Evolutionary conservation across 2,797 vertebrate genomes (phyloP).

Genomic region (Galaxias olidus): DNA sequence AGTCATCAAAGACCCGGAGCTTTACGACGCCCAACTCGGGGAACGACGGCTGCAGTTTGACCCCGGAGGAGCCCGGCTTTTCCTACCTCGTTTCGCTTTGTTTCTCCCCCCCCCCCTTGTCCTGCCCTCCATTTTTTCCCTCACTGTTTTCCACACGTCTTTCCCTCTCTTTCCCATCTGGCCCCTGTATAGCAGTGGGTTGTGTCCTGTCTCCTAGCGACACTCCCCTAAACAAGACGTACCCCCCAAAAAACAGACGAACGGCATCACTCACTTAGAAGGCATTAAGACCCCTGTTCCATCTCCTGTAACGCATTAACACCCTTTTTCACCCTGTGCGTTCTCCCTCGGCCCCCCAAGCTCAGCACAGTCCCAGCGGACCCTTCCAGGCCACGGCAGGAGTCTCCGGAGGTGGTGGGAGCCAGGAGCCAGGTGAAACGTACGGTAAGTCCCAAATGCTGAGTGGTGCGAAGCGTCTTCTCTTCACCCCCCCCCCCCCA

Average conservation of each 20-base stretch:
- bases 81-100: constrained; percentile 27
- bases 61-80: no score
- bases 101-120: neutral
- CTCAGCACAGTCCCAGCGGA: neutral
- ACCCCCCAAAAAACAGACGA: constrained; percentile 24
- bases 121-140: neutral
- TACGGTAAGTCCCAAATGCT: no score
- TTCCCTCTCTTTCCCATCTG: neutral
- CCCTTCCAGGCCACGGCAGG: no score
- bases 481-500: no score
- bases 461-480: no score
- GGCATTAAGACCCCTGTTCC: constrained; percentile 49
- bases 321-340: constrained; percentile 55
- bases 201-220: constrained; percentile 64
- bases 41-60: constrained; percentile 36
- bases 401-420: no score
- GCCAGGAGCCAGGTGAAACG: no score
- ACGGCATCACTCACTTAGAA: constrained; percentile 68
- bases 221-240: constrained; percentile 49
- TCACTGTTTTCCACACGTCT: neutral
- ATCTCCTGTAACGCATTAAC: constrained; percentile 62
- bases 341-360: neutral
- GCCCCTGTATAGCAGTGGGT: constrained; percentile 30
- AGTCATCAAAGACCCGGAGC: constrained; percentile 57
- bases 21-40: constrained; percentile 61